Evolutionary conservation across 2,113 vertebrate genomes (phyloP).

Genomic region (Prionailurus viverrinus): DNA sequence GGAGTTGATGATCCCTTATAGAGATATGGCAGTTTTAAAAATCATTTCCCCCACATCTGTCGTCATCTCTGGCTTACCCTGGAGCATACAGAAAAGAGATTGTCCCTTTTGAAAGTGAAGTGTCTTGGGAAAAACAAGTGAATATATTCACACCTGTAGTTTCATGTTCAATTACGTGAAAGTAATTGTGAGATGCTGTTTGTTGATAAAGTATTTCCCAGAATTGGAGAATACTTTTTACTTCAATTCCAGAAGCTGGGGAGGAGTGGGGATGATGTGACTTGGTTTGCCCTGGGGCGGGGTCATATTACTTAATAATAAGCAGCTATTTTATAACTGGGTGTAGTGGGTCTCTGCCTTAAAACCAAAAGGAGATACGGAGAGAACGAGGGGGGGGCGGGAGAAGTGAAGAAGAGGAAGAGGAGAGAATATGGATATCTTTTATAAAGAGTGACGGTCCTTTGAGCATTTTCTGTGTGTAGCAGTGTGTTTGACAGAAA

Average conservation of each 20-base stretch:
- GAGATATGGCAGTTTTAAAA: background rate
- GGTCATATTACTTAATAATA: constrained; percentile 49
- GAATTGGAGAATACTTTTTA: background rate
- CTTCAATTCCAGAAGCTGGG: background rate
- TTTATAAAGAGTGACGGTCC: constrained; percentile 20
- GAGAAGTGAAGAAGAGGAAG: background rate
- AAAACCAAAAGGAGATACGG: background rate
- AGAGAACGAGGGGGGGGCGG: background rate
- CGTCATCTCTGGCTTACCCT: background rate
- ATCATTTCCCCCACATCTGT: background rate
- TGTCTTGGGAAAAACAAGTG: constrained; percentile 5
- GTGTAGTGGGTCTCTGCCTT: background rate
- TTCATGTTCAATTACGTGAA: background rate
- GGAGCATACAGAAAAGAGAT: background rate
- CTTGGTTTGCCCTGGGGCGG: background rate
- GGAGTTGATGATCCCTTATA: background rate
- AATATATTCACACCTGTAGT: background rate
- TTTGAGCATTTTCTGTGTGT: constrained; percentile 50
- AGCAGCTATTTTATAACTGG: background rate
- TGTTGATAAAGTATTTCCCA: background rate
- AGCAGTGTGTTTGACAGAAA: background rate
- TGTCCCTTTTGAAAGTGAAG: constrained; percentile 36
- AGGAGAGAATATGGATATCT: background rate
- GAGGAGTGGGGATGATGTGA: background rate
- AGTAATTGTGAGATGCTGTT: background rate